Percentiles rank a stretch among this genome's conserved stretches.
phyloP scores from a whole-genome alignment of 1,140 invertebrate genomes.

The Sogatella furcifera region DNA sequence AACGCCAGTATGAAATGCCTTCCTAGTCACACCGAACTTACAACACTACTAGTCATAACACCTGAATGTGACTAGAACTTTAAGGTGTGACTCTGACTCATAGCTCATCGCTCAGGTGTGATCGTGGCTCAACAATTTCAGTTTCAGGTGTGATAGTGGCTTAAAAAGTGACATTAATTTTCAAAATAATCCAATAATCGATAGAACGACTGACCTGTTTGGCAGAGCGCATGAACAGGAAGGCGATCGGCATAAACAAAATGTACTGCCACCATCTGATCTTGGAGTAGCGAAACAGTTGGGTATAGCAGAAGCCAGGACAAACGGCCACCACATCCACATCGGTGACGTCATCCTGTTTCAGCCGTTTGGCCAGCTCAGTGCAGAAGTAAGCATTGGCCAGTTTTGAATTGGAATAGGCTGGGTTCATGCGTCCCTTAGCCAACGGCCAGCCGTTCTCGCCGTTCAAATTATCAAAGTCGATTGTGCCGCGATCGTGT shows the following conservation, averaged over 20 bases:
- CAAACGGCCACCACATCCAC: slow-evolving; percentile 65
- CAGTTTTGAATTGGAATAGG: slow-evolving; percentile 71
- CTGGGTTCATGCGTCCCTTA: slow-evolving; percentile 45
- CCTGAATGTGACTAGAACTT: no score
- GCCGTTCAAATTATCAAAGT: slow-evolving; percentile 61
- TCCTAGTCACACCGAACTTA: no score
- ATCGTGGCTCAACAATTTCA: no score
- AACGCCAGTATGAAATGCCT: no score
- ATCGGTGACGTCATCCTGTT: slow-evolving; percentile 28
- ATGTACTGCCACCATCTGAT: slow-evolving; percentile 60
- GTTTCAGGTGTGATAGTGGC: no score
- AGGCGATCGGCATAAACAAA: slow-evolving; percentile 51
- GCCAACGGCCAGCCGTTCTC: slow-evolving; percentile 35
- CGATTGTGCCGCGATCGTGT: slow-evolving; percentile 50
- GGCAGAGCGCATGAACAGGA: slow-evolving; percentile 57
- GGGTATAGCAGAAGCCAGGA: slow-evolving; percentile 76
- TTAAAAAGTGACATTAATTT: no score
- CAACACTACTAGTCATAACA: no score
- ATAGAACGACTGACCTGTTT: slow-evolving; percentile 55
- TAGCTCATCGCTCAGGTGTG: no score
- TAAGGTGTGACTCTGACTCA: no score
- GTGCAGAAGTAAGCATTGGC: slow-evolving; percentile 59
- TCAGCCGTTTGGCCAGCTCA: slow-evolving; percentile 42
- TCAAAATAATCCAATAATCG: no score
- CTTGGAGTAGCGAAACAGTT: slow-evolving; percentile 54